Base-by-base conservation (phyloP, 2,888 invertebrate genomes). In the Lingula anatina region DNA sequence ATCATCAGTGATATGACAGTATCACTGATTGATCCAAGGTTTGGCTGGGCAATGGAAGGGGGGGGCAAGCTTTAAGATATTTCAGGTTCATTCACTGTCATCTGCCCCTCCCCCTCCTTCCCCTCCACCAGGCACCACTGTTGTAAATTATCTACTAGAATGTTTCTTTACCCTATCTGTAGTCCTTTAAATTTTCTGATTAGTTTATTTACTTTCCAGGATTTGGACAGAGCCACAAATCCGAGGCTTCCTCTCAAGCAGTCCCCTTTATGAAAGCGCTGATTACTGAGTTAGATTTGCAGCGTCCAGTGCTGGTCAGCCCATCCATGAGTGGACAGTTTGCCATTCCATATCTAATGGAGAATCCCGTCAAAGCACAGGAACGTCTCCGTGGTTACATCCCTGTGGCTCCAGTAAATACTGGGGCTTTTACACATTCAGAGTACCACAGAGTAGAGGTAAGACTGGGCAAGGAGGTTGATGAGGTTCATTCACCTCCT, bases 311-410 rank as follows among this genome's bases (percentile, higher is more conserved):
- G 2, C 58, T 81, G 20, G 70, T 81, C 3, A 75, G 77, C 40
- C 80, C 81, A 0, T 80, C 80, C 2, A 78, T 80, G 78, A 79
- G 79, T 59, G 81, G 81, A 2, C 46, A 56, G 3, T 81, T 69
- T 57, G 65, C 79, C 5, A 57, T 81, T 23, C 77, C 78, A 1
- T 77, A 70, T 57, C 49, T 80, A 26, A 66, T 74, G 52, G 58
- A 65, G 28, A 57, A 75, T 36, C 70, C 75, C 7, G 52, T 51
- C n/a, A 54, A 48, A 25, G 61, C 61, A 21, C 36, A 37, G 7
- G 42, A 54, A 2, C 48, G 62, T 18, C 55, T 73, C 24, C 56
- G 62, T n/a, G 80, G 76, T 0, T 79, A 65, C 51, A 61, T 80
- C 1, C 74, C 79, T 9, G 66, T 80, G 0, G 78, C 80, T 9